A percentile compares a stretch with the other conserved stretches of the same genome.
Evolutionary conservation across 2,797 vertebrate genomes (phyloP).

Genomic region (Tapirus indicus): DNA sequence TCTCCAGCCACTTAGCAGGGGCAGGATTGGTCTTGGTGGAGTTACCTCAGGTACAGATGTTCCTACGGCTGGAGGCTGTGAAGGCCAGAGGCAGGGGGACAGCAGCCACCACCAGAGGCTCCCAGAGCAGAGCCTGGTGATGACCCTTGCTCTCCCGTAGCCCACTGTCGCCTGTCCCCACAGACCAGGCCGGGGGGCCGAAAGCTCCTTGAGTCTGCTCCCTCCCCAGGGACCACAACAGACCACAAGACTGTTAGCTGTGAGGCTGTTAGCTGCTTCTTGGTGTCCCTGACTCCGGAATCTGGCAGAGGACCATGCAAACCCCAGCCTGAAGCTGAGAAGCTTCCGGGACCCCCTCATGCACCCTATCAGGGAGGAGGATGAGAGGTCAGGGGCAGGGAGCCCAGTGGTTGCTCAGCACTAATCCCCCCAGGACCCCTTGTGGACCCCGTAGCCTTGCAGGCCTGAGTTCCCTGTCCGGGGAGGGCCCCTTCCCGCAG

Average conservation of each 20-base stretch:
- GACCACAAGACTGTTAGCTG: background rate
- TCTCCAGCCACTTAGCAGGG: background rate
- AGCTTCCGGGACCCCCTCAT: rapidly evolving
- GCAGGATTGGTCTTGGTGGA: rapidly evolving
- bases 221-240: background rate
- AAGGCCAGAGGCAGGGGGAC: background rate
- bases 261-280: background rate
- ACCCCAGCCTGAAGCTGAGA: background rate
- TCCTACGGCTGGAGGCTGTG: background rate
- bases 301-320: rapidly evolving
- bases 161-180: background rate
- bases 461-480: too few species aligned
- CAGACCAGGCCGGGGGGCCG: background rate
- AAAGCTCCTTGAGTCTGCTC: background rate
- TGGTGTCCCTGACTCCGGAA: background rate
- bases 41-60: rapidly evolving
- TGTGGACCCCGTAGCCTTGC: background rate
- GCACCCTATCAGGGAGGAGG: rapidly evolving
- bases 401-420: background rate
- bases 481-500: background rate
- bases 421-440: rapidly evolving
- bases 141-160: rapidly evolving
- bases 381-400: background rate
- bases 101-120: background rate
- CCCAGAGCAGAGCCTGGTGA: background rate